Evolutionary conservation across 2,113 vertebrate genomes (phyloP), one percentile per base, ranked within the genome.

Genomic region (Gobiocypris rarus): DNA sequence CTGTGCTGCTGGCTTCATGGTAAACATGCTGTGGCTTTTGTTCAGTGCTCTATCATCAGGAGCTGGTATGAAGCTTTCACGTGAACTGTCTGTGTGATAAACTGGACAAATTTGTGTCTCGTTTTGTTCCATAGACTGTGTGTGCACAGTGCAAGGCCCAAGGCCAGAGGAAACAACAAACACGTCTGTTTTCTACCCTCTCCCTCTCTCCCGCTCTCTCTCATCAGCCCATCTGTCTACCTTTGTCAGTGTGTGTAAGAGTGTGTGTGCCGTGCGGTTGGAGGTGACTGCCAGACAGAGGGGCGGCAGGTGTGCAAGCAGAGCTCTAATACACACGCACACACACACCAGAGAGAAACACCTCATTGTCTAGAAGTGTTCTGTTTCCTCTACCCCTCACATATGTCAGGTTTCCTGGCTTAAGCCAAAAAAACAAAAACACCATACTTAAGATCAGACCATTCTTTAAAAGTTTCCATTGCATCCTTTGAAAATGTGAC

Each of bases 141-240:
- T 38, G 31, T 84, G 48, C n/a, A 59, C 45, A 83, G 75, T 34
- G 74, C 48, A 69, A 41, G 45, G 74, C 83, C 83, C 83, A 84
- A 79, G 75, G 83, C 83, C 83, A 84, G 48, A 69, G 75, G 63
- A 79, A 61, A 84, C 69, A 45, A 71, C 76, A 81, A 81, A 81
- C 45, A 22, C n/a, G 31, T 84, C 82, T 71, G 58, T n/a, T 71
- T 56, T 54, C 69, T 43, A 54, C 63, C 61, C 79, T 81, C 79
- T 81, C 45, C 24, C 69, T 75, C 82, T 45, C 70, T 41, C 73
- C 22, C 34, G 1, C 83, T 71, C 63, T 78, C 63, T 84, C 63
- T 85, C 83, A 80, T 80, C 83, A 85, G 76, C 31, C 75, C 76
- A 80, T 85, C 83, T 85, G 83, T 84, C 75, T 71, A 56, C 63